Conservation (phyloP, 1,140 invertebrate species). For the Probaryconus sp. region DNA sequence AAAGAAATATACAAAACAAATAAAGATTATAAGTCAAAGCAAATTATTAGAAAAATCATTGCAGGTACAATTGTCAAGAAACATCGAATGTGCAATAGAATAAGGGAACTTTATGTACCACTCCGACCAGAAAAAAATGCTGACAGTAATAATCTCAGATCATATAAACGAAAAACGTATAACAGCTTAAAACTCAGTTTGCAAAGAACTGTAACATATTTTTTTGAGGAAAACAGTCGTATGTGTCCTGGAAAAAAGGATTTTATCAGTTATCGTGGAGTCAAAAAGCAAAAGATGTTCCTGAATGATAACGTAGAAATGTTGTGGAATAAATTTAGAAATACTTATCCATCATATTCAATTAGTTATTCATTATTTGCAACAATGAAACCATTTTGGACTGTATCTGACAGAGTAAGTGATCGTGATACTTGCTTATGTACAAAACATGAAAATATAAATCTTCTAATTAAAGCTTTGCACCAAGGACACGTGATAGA, state of each 20-base stretch:
- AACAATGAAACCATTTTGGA: constrained; percentile 39
- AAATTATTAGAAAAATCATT: constrained; percentile 11
- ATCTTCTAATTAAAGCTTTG: constrained; percentile 18
- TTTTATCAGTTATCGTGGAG: constrained; percentile 78
- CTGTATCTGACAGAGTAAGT: constrained; percentile 18
- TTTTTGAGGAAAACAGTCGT: constrained; percentile 20
- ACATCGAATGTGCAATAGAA: neutral
- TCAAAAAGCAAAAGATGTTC: constrained; percentile 36
- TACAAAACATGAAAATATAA: constrained; percentile 32
- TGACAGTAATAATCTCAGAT: neutral
- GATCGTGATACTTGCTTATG: constrained; percentile 36
- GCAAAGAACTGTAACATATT: neutral
- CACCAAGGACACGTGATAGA: constrained; percentile 14
- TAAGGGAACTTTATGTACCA: neutral
- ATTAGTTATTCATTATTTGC: constrained; percentile 31
- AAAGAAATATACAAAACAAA: constrained; percentile 10
- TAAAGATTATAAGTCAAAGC: neutral
- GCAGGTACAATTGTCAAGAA: constrained; percentile 3
- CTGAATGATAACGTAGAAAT: constrained; percentile 23
- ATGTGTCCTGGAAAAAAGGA: constrained; percentile 50
- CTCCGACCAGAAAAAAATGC: constrained; percentile 13
- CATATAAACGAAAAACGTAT: neutral
- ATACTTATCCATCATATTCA: constrained; percentile 3
- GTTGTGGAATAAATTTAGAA: constrained; percentile 25
- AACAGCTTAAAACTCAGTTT: neutral